Conservation (phyloP, 1,140 invertebrate species). For the Druon quercuslanigerum region DNA sequence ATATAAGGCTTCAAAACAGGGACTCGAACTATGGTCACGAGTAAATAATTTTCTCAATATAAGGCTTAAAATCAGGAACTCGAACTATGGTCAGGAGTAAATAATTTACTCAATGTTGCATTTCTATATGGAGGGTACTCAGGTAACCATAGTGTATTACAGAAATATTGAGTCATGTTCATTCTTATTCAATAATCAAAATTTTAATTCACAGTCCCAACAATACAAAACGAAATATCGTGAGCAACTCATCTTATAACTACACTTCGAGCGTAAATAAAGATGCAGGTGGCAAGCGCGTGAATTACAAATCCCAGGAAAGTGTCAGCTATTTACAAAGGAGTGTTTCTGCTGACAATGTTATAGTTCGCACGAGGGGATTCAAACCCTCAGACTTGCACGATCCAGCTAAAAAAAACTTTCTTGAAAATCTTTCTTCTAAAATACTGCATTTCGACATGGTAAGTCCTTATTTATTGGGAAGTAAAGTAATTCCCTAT, state of each 20-base stretch:
- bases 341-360: slow-evolving; percentile 72
- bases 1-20: no score
- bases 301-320: slow-evolving; percentile 51
- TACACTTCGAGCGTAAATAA: slow-evolving; percentile 36
- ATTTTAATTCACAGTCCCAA: slow-evolving; percentile 43
- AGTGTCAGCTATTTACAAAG: slow-evolving; percentile 63
- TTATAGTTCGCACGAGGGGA: slow-evolving; percentile 79
- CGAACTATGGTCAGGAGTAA: no score
- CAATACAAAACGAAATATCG: slow-evolving; percentile 58
- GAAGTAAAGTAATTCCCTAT: background rate
- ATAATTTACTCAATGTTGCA: no score
- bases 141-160: no score
- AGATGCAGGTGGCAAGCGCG: slow-evolving; percentile 58
- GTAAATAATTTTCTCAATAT: no score
- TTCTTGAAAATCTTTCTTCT: slow-evolving; percentile 86
- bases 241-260: slow-evolving; percentile 57
- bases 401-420: slow-evolving; percentile 86
- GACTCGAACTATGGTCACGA: no score
- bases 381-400: slow-evolving; percentile 89
- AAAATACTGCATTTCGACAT: slow-evolving; percentile 87
- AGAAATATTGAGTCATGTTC: no score
- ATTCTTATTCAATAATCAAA: background rate
- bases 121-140: no score
- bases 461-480: slow-evolving; percentile 76
- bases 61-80: no score